A percentile compares a stretch with the other conserved stretches of the same genome.
Evolutionary conservation across 2,797 vertebrate species (phyloP).

Genomic region (Decapterus maruadsi): DNA sequence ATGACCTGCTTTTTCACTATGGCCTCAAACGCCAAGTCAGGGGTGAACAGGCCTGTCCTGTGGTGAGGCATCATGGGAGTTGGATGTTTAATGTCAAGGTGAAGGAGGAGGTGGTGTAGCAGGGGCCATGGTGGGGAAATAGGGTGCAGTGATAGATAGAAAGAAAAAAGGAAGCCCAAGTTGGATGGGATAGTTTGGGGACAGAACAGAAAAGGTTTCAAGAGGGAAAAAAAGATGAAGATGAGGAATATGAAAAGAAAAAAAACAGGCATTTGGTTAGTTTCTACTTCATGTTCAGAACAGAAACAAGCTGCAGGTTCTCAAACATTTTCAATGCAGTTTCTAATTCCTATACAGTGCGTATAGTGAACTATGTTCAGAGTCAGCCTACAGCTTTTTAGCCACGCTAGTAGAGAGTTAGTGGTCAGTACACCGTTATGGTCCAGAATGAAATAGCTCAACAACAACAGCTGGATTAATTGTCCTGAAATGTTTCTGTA

Average conservation of each 20-base stretch:
- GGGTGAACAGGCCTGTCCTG: conserved; percentile 95
- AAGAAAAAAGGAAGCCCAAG: conserved; percentile 28
- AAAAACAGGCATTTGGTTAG: conserved; percentile 69
- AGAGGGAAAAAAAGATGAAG: conserved; percentile 33
- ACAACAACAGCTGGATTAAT: neutral
- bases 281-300: conserved; percentile 57
- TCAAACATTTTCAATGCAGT: neutral
- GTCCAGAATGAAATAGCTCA: neutral
- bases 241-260: conserved; percentile 41
- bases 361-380: no score
- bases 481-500: neutral
- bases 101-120: conserved; percentile 29
- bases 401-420: neutral
- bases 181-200: conserved; percentile 36
- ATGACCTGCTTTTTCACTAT: conserved; percentile 96
- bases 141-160: neutral
- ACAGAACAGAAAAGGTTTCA: conserved; percentile 17
- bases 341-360: neutral
- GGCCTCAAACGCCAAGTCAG: conserved; percentile 94
- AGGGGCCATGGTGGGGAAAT: conserved; percentile 25
- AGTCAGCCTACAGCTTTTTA: neutral
- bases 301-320: conserved; percentile 75
- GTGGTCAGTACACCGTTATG: neutral
- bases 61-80: conserved; percentile 74
- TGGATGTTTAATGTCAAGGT: conserved; percentile 63